A percentile compares a stretch with the other conserved stretches of the same genome.
Evolutionary conservation across 2,797 vertebrate genomes (phyloP).

Genomic region (Moxostoma hubbsi): DNA sequence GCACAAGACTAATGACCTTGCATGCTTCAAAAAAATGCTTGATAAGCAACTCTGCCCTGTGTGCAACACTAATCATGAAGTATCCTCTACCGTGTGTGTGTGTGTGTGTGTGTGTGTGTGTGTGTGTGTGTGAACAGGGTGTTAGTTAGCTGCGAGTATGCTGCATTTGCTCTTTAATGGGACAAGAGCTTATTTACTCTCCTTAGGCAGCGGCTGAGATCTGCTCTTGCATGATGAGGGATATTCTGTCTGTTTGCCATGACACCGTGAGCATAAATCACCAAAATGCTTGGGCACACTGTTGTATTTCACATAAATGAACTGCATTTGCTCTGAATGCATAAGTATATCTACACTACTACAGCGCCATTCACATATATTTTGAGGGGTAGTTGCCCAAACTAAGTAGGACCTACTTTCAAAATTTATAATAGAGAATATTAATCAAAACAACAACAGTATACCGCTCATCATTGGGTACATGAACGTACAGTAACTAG

Average conservation of each 20-base stretch:
- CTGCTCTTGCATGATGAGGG: not conserved
- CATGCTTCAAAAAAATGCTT: conserved; percentile 25
- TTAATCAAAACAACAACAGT: no score
- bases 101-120: not conserved
- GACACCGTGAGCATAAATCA: not conserved
- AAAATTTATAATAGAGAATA: no score
- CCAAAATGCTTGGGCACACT: not conserved
- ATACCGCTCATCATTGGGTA: no score
- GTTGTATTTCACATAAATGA: not conserved
- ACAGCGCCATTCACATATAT: no score
- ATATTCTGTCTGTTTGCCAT: conserved; percentile 7
- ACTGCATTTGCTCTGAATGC: not conserved
- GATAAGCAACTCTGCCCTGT: conserved; percentile 51
- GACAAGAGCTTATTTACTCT: conserved; percentile 5
- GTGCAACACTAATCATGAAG: conserved; percentile 54
- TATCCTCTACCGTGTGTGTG: conserved; percentile 30
- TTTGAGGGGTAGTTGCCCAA: no score
- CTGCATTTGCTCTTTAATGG: conserved; percentile 17
- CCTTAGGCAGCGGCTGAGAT: not conserved
- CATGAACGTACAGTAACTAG: no score
- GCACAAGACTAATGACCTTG: conserved; percentile 47
- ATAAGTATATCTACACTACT: not conserved
- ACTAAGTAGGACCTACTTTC: no score
- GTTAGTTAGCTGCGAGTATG: not conserved
- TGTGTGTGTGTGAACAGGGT: conserved; percentile 25